Evolutionary conservation across 2,113 vertebrate genomes (phyloP), one percentile per base, ranked within the genome.

Genomic region (Microtus montanus): DNA sequence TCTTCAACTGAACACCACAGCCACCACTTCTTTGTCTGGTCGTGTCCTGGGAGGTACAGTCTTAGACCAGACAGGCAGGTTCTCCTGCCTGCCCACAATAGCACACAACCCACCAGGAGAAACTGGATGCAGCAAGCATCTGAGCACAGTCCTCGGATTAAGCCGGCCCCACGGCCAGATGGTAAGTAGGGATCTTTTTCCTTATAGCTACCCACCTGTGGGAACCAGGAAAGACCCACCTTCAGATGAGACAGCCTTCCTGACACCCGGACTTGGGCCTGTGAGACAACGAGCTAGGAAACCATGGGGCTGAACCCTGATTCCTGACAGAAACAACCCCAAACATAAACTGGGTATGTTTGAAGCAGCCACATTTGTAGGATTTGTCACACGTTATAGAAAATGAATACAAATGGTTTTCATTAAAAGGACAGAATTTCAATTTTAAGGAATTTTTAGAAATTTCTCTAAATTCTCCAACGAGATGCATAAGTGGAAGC

Each of bases 231-330:
- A 19, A 49, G 11, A 47, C 24, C 63, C 38, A 22, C 44, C 49
- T 47, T 38, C 35, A 78, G 64, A 49, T 0, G 22, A 89, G 52
- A 22, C 0, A 4, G n/a, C 19, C 61, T 11, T 3, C 22, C 15
- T 0, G 33, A 63, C 41, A 66, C 35, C 26, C 2, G 1, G 41
- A 33, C 20, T 19, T 47, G 22, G 22, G 70, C 54, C 15, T 12
- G 2, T 0, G 7, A 95, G n/a, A 64, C 20, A 11, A 38, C 10
- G 38, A 49, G 70, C 66, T 12, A 28, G 58, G 61, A 28, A 22
- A 35, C 1, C 0, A 26, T 6, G 9, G n/a, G 13, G 33, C 68
- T 35, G 4, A 11, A 38, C 63, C 10, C 4, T 0, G 19, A 41
- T 15, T 10, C 20, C 92, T 64, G 47, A 10, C 47, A n/a, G 70